phyloP scores from a whole-genome alignment of 35 echinoderm and acorn worm species.

The Heliocidaris tuberculata region DNA sequence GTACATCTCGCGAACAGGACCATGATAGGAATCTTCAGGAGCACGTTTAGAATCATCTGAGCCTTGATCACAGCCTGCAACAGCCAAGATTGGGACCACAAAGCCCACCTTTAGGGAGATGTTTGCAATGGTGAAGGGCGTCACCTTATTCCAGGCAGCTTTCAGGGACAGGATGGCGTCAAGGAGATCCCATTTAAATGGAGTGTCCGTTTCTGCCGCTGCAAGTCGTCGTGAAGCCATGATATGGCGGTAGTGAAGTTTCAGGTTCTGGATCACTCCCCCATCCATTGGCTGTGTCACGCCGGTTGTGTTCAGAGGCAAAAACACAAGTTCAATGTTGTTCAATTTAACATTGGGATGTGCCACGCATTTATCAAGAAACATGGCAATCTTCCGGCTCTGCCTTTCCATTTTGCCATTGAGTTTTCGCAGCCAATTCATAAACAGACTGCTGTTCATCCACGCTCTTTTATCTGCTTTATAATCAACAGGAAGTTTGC shows the following conservation, averaged over 20 bases:
- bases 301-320: constrained; percentile 50
- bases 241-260: constrained; percentile 45
- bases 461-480: constrained; percentile 49
- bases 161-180: constrained; percentile 49
- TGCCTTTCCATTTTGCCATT: constrained; percentile 20
- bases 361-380: constrained; percentile 11
- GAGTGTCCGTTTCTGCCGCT: background rate
- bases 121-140: constrained; percentile 15
- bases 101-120: constrained; percentile 49
- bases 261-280: background rate
- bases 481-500: constrained; percentile 50
- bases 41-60: background rate
- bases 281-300: constrained; percentile 58
- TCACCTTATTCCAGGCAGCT: constrained; percentile 47
- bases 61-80: background rate
- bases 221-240: constrained; percentile 13
- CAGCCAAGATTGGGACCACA: background rate
- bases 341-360: background rate
- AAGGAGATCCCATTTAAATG: constrained; percentile 52
- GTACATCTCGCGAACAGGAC: background rate
- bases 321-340: constrained; percentile 49
- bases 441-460: constrained; percentile 52
- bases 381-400: background rate
- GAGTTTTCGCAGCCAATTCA: constrained; percentile 45
- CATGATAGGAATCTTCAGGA: no score